Conservation (phyloP, 2,797 vertebrate genomes). For the Kryptopterus vitreolus region DNA sequence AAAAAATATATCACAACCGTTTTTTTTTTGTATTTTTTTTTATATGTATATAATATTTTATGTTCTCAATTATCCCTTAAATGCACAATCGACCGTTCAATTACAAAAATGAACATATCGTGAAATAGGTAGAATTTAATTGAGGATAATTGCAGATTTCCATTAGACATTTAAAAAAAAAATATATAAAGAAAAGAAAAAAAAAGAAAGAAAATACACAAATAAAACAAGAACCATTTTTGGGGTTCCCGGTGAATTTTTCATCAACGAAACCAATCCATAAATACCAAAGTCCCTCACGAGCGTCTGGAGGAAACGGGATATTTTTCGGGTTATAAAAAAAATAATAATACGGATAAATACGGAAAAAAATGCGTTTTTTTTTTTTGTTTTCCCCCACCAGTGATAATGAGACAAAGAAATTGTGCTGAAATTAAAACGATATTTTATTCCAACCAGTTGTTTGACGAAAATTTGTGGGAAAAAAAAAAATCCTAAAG, state of each 20-base stretch:
- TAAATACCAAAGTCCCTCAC: too few relatives aligned
- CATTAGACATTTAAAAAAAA: background rate
- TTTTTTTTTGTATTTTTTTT: background rate
- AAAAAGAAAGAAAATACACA: background rate
- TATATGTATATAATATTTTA: background rate
- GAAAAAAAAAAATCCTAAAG: background rate
- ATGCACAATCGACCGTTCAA: background rate
- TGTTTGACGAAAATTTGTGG: background rate
- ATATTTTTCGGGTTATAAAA: background rate
- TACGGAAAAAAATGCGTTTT: background rate
- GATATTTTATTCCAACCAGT: slow-evolving; percentile 28
- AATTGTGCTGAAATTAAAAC: background rate
- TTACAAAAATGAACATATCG: background rate
- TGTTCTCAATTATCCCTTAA: background rate
- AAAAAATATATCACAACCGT: background rate
- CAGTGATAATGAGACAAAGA: slow-evolving; percentile 1
- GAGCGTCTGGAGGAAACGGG: too few relatives aligned
- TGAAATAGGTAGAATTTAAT: background rate
- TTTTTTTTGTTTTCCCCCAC: background rate
- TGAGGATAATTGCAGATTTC: background rate
- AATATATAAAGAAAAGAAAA: background rate
- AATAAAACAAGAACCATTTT: background rate
- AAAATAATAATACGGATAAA: too few relatives aligned
- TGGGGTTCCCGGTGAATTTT: background rate
- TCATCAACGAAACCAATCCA: background rate